Evolutionary conservation across 1,140 invertebrate genomes (phyloP), one percentile per base, ranked within the genome.

Genomic region (Spodoptera litura): DNA sequence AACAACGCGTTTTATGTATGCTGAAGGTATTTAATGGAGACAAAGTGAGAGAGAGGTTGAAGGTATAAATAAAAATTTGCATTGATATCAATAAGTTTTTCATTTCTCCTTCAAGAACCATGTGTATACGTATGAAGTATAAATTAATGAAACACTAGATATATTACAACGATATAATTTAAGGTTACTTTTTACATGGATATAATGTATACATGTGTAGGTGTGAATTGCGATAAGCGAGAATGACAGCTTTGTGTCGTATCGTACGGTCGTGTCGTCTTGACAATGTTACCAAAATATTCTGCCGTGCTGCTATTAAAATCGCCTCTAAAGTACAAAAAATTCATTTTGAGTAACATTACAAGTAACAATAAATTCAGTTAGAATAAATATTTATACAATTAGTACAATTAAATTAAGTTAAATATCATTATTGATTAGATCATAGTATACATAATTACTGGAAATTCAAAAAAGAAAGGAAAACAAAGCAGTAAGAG

Each of bases 61-160:
- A 92, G 91, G 90, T 90, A 92, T 93, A 89, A 93, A 93, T 93
- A 93, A 94, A 93, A 94, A 93, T 88, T 91, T 92, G 89, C 89
- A 93, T 93, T 89, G 83, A 88, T 87, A 87, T 83, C 82, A 83
- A 85, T 84, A 81, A 81, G 86, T 83, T 85, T 93, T 92, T 93
- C 85, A 93, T 91, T 92, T 88, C 62, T 13, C 62, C 59, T 31
- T 79, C 51, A 11, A 15, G 6, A 68, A 64, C 49, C 44, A 52
- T 75, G 74, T 78, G 74, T 78, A 81, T 80, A 82, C 81, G 81
- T 75, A 85, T 62, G 56, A 61, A 61, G n/a, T 61, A 58, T 12
- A 61, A 64, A 35, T 74, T 71, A 84, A 87, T 85, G 87, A 88
- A 80, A 81, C 82, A 78, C 82, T 27, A 25, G 15, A 80, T 88